These are phyloP conservation scores for Pandion haliaetus DNA, from an alignment of 2,113 vertebrate species.

Conservation along the genomic window DNA sequence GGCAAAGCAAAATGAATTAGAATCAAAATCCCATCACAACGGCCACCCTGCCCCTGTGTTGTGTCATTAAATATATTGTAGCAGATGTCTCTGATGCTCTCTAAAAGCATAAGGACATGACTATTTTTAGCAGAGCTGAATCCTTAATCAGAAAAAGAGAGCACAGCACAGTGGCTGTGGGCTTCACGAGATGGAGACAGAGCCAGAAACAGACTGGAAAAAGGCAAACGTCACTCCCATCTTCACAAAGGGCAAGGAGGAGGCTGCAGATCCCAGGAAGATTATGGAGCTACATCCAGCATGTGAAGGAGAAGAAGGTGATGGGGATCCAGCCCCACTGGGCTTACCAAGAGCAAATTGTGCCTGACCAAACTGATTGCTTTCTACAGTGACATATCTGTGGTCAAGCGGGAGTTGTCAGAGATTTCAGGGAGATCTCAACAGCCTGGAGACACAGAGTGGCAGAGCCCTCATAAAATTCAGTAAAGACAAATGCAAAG, in stretches of 20 bases:
- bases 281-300: neutral
- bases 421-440: neutral
- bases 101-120: neutral
- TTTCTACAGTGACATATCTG: neutral
- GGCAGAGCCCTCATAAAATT: neutral
- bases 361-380: neutral
- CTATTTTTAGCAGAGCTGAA: neutral
- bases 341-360: neutral
- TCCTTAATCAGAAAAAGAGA: neutral
- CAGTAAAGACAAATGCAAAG: neutral
- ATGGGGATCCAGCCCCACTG: neutral
- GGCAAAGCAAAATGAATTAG: neutral
- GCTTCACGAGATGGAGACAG: neutral
- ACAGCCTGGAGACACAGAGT: neutral
- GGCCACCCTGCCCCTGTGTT: neutral
- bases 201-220: neutral
- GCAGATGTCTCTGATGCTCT: neutral
- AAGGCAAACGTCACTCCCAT: neutral
- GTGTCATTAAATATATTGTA: neutral
- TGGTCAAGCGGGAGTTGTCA: neutral
- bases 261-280: neutral
- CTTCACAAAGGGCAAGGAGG: neutral
- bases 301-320: neutral
- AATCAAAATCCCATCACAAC: neutral
- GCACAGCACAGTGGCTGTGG: neutral